A percentile compares a stretch with the other conserved stretches of the same genome.
Conservation (phyloP, 2,888 invertebrate species). For the Chydorus sphaericus region DNA sequence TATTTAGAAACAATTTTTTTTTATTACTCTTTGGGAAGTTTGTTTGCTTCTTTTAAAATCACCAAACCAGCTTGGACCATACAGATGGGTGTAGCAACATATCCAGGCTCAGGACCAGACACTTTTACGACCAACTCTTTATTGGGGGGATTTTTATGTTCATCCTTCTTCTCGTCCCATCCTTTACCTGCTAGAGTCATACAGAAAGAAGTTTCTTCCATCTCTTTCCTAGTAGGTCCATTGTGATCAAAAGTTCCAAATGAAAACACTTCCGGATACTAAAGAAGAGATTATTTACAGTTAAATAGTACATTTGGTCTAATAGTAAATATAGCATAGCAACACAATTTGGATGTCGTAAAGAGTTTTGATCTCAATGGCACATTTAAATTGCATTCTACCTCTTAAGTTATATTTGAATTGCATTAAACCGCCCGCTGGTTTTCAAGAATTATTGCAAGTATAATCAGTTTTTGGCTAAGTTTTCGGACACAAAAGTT, state of each 20-base stretch:
- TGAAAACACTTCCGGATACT: conserved; percentile 55
- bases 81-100: conserved; percentile 62
- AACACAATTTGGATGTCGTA: no score
- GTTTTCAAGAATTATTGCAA: no score
- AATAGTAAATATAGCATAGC: no score
- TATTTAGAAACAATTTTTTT: not conserved
- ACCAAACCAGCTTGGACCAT: conserved; percentile 57
- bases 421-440: no score
- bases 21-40: conserved; percentile 55
- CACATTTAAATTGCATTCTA: no score
- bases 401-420: no score
- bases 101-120: conserved; percentile 57
- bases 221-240: conserved; percentile 42
- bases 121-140: conserved; percentile 47
- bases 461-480: no score
- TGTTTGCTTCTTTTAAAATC: conserved; percentile 54
- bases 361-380: no score
- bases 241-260: conserved; percentile 46
- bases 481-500: no score
- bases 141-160: conserved; percentile 43
- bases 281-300: no score
- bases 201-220: conserved; percentile 44
- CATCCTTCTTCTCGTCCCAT: conserved; percentile 50
- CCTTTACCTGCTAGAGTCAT: conserved; percentile 42
- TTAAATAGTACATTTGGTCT: no score